Evolutionary conservation across 2,888 invertebrate genomes (phyloP).

Genomic region (Gerosis bhagava): DNA sequence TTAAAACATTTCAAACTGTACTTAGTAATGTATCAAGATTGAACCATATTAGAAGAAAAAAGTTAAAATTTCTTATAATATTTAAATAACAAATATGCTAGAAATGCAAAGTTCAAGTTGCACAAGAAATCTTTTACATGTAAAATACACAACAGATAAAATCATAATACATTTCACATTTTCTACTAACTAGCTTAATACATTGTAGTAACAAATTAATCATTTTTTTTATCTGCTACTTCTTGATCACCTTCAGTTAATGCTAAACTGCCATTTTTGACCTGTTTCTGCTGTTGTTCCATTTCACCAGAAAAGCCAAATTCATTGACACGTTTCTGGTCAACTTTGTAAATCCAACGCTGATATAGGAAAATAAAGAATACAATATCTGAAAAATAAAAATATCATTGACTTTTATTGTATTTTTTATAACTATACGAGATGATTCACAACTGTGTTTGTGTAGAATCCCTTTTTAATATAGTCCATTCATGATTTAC

Average conservation of each 20-base stretch:
- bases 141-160: constrained; percentile 17
- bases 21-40: too few species aligned
- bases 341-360: constrained; percentile 98
- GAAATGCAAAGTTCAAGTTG: constrained; percentile 11
- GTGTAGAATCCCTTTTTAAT: too few species aligned
- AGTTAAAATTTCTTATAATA: neutral
- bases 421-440: too few species aligned
- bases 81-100: constrained; percentile 3
- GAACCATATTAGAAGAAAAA: too few species aligned
- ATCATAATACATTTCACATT: constrained; percentile 23
- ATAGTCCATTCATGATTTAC: too few species aligned
- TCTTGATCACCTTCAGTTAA: constrained; percentile 55
- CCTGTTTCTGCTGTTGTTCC: constrained; percentile 81
- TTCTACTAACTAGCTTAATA: constrained; percentile 30
- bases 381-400: constrained; percentile 90
- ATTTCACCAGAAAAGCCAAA: constrained; percentile 98
- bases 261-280: constrained; percentile 55
- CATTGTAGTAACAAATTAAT: constrained; percentile 56
- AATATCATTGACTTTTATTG: too few species aligned
- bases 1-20: too few species aligned
- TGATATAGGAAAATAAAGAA: constrained; percentile 99
- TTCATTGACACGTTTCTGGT: constrained; percentile 97
- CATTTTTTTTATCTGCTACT: constrained; percentile 69
- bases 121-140: constrained; percentile 2
- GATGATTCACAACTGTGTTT: too few species aligned